Conservation (phyloP, 2,888 invertebrate genomes). For the Tetramorium bicarinatum region DNA sequence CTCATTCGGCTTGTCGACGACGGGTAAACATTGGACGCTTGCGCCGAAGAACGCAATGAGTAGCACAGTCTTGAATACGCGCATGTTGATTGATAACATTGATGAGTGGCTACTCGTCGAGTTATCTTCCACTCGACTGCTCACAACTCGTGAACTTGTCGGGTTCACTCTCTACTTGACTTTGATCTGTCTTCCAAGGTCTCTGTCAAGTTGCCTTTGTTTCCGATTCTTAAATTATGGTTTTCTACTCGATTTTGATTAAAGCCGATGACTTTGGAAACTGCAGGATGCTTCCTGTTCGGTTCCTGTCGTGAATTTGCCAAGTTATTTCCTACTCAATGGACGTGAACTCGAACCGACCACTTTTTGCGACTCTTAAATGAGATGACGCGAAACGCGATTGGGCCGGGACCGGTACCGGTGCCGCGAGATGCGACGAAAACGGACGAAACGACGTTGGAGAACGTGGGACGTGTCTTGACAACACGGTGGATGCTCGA, state of each 20-base stretch:
- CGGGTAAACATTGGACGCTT: conserved; percentile 59
- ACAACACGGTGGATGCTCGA: conserved; percentile 75
- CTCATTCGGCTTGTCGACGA: conserved; percentile 47
- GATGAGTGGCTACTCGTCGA: conserved; percentile 48
- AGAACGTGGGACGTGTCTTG: conserved; percentile 66
- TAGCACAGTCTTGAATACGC: conserved; percentile 79
- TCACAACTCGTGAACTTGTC: background rate
- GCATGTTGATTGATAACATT: conserved; percentile 80
- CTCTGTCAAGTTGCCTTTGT: background rate
- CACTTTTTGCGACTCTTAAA: conserved; percentile 24
- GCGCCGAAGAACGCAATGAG: conserved; percentile 59
- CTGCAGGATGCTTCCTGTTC: background rate
- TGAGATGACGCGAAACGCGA: conserved; percentile 1
- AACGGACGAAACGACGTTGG: conserved; percentile 20
- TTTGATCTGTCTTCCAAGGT: background rate
- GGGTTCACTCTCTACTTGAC: background rate
- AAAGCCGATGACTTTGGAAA: background rate
- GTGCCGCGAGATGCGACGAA: conserved; percentile 8
- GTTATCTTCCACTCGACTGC: background rate
- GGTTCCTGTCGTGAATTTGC: background rate
- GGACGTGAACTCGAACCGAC: conserved; percentile 6
- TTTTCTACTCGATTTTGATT: background rate
- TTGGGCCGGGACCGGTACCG: background rate
- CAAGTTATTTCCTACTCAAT: background rate
- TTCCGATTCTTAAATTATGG: background rate